Base-by-base conservation (phyloP, 2,888 invertebrate species). In the Mesoligia furuncula region DNA sequence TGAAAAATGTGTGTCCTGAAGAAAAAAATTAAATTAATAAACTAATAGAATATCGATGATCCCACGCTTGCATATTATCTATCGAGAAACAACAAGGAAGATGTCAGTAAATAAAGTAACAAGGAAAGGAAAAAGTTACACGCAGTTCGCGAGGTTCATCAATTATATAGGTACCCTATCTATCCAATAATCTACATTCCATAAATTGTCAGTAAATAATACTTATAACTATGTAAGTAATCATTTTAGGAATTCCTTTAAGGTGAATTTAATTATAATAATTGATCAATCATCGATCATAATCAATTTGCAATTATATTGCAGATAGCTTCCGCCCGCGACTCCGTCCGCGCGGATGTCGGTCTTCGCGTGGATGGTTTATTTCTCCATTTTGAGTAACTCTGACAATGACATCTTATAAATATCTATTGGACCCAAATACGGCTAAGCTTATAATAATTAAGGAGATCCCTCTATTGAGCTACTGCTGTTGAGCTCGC, bases 1-100 rank as follows among this genome's bases (percentile, higher is more conserved):
- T 98, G 8, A 97, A 97, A 64, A 99, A 97, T 0, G 98, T 98
- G 83, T 97, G 97, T 48, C 98, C 98, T 98, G 90, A 45, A 92
- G 9, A 75, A 90, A 66, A 65, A 93, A 90, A 62, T 6, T 75
- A 20, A 86, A 69, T n/a, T 42, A 57, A 42, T 66, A 36, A 57
- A 48, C 0, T 20, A 24, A 42, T 48, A 13, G 2, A 54, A 42
- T 42, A 42, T 45, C 27, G 13, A 51, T 20, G 17, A 54, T 24
- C 20, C 15, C 20, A 36, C 9, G 36, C 36, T 39, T 24, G 1
- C 8, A 36, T 64, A 13, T 27, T 27, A 65, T 36, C 11, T 27
- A 59, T 17, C 3, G 24, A 31, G 6, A 59, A 48, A 9, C 7
- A 13, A 61, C 15, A 36, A 45, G 13, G 17, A 5, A 59, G 1